Evolutionary conservation across 2,888 invertebrate species (phyloP).

Genomic region (Thera britannica): DNA sequence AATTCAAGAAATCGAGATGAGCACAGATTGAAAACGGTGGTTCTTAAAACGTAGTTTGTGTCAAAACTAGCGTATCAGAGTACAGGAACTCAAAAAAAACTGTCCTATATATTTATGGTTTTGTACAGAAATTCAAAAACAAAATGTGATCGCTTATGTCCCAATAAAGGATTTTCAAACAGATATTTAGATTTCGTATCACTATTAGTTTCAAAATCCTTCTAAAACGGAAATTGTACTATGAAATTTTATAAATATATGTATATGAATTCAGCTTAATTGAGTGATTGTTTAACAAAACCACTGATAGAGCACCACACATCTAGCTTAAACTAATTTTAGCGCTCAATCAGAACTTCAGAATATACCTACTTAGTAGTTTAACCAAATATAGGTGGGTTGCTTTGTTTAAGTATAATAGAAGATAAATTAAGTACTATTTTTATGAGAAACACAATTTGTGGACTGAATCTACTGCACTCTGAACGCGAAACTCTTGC

Average conservation of each 20-base stretch:
- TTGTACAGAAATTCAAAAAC: slow-evolving; percentile 7
- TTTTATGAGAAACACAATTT: slow-evolving; percentile 26
- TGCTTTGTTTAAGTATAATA: slow-evolving; percentile 24
- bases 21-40: slow-evolving; percentile 63
- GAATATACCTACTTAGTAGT: slow-evolving; percentile 32
- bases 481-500: slow-evolving; percentile 59
- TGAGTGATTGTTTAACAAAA: slow-evolving; percentile 18
- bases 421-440: slow-evolving; percentile 32
- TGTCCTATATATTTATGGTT: slow-evolving; percentile 14
- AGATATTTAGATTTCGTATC: background rate
- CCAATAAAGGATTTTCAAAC: slow-evolving; percentile 20
- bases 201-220: slow-evolving; percentile 7
- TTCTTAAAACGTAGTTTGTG: slow-evolving; percentile 45
- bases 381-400: slow-evolving; percentile 40
- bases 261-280: slow-evolving; percentile 3
- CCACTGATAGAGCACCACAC: slow-evolving; percentile 29
- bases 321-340: slow-evolving; percentile 34
- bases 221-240: slow-evolving; percentile 8
- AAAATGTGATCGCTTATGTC: slow-evolving; percentile 2
- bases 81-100: slow-evolving; percentile 48
- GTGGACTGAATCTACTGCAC: slow-evolving; percentile 52
- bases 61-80: slow-evolving; percentile 63
- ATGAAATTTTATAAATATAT: background rate
- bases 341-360: slow-evolving; percentile 35
- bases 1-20: slow-evolving; percentile 69